Evolutionary conservation across 1,140 invertebrate genomes (phyloP).

Genomic region (Drosophila seguyi): DNA sequence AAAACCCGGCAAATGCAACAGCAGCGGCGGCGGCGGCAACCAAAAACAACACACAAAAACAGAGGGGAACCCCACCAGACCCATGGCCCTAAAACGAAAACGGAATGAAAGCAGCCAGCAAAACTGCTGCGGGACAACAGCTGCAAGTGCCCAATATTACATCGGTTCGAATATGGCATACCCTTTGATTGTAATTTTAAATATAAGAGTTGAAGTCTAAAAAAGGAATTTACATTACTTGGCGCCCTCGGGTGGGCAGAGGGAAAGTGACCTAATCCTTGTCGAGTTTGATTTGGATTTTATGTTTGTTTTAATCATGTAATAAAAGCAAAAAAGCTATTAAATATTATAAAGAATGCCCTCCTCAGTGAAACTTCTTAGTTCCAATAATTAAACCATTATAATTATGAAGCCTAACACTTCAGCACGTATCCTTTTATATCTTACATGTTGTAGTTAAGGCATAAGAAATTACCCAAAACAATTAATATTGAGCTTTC

Average conservation of each 20-base stretch:
- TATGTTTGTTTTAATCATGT: background rate
- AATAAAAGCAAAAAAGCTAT: background rate
- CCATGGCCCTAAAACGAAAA: constrained; percentile 20
- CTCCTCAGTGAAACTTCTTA: background rate
- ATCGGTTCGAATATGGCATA: background rate
- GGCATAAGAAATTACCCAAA: constrained; percentile 1
- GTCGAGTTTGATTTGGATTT: background rate
- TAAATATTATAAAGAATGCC: too few relatives aligned
- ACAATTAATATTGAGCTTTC: background rate
- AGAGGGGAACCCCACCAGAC: constrained; percentile 9
- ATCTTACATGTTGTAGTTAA: background rate
- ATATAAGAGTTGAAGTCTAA: background rate
- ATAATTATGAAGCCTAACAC: background rate
- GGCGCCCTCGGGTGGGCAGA: background rate
- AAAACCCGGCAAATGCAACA: constrained; percentile 42
- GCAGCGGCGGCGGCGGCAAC: background rate
- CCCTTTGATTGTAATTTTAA: background rate
- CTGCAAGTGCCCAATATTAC: background rate
- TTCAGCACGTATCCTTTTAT: background rate
- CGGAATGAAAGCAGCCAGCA: constrained; percentile 35
- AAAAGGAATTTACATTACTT: background rate
- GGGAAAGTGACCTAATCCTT: background rate
- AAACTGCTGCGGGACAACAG: constrained; percentile 27
- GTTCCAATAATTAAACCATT: constrained; percentile 2
- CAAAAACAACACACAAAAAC: background rate